Evolutionary conservation across 2,888 invertebrate species (phyloP), one percentile per base, ranked within the genome.

Genomic region (Glaucopsyche alexis): DNA sequence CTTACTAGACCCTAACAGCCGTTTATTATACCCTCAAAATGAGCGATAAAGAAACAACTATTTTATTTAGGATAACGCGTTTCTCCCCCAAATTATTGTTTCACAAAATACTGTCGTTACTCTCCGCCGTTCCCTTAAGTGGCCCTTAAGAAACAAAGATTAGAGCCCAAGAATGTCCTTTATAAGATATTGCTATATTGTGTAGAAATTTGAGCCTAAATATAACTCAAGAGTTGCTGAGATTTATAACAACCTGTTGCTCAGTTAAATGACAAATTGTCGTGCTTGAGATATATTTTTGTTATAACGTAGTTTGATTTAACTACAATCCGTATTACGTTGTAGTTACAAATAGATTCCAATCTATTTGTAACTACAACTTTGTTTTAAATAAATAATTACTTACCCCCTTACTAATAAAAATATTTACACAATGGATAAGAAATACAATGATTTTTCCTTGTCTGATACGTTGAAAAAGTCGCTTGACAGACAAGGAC

Each of bases 61-160:
- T 67, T 42, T 42, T 42, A 67, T 45, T 13, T 67, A 19, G 45
- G n/a, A 16, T 45, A 45, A 16, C 16, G 45, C 67, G 16, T 29
- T 55, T 14, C 7, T 7, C 40, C 66, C 19, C 29, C 19, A 69
- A 69, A 69, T 69, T 47, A 69, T 47, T 19, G 47, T 42, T 14
- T 69, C 29, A 14, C 29, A 49, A 69, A 14, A 60, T 29, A 8
- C 60, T 13, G 14, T 60, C 60, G 29, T 60, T 60, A 60, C 14
- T 19, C 47, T 4, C 38, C 16, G 45, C 49, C 14, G 47, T 49
- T 69, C 29, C 13, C 49, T 42, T 69, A 69, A 69, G 69, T 69
- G 69, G 42, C 45, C 69, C 49, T 67, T 45, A 13, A 11, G 67
- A 45, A 67, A 67, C 67, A 67, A 67, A 67, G 45, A 67, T 45